Percentiles rank a stretch among this genome's conserved stretches.
phyloP scores from a whole-genome alignment of 1,140 invertebrate species.

The Drosophila lini region DNA sequence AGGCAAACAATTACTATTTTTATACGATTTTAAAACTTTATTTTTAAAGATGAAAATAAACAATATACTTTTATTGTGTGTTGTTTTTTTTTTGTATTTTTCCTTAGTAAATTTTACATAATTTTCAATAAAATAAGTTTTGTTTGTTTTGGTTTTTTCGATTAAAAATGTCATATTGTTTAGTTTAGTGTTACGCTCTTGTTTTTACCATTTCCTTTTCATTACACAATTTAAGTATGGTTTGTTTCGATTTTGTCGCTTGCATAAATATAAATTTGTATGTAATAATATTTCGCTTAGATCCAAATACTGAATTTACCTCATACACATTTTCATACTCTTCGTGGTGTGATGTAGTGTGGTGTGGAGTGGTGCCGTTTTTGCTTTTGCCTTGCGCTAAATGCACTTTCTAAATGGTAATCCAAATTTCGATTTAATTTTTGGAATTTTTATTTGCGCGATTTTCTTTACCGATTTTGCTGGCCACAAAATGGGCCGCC shows the following conservation, averaged over 20 bases:
- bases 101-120: slow-evolving; percentile 84
- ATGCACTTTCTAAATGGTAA: slow-evolving; percentile 62
- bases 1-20: slow-evolving; percentile 75
- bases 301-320: slow-evolving; percentile 77
- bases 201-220: slow-evolving; percentile 59
- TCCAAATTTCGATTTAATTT: slow-evolving; percentile 38
- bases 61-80: slow-evolving; percentile 84
- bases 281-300: slow-evolving; percentile 81
- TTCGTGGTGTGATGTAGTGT: slow-evolving; percentile 48
- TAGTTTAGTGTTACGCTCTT: slow-evolving; percentile 75
- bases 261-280: slow-evolving; percentile 81
- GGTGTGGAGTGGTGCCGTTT: slow-evolving; percentile 35
- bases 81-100: slow-evolving; percentile 62
- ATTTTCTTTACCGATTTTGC: slow-evolving; percentile 31
- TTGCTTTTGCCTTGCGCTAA: slow-evolving; percentile 51
- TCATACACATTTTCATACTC: slow-evolving; percentile 60
- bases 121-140: slow-evolving; percentile 84
- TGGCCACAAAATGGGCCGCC: slow-evolving; percentile 16
- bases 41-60: slow-evolving; percentile 85
- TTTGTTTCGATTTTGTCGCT: slow-evolving; percentile 61
- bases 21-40: slow-evolving; percentile 85
- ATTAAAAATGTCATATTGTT: slow-evolving; percentile 84
- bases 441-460: slow-evolving; percentile 53
- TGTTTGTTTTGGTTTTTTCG: slow-evolving; percentile 62
- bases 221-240: slow-evolving; percentile 64